phyloP scores from a whole-genome alignment of 2,888 invertebrate species.

The Acleris sparsana region DNA sequence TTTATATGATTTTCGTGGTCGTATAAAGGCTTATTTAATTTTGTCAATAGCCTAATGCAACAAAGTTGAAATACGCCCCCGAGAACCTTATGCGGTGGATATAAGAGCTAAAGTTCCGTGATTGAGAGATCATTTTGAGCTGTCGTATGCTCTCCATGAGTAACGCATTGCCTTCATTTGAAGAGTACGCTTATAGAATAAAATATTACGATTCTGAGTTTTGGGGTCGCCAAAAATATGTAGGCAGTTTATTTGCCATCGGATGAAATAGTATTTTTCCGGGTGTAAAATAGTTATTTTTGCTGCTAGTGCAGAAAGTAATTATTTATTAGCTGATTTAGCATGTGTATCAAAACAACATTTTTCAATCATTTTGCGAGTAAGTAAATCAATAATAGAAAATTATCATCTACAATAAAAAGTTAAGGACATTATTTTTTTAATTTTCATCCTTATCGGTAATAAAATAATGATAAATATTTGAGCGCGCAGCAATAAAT shows the following conservation, averaged over 20 bases:
- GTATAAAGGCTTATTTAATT: constrained; percentile 41
- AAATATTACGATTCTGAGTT: constrained; percentile 18
- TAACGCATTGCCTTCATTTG: constrained; percentile 46
- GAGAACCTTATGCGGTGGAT: neutral
- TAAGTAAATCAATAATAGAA: too few relatives aligned
- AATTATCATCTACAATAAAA: too few relatives aligned
- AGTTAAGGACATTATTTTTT: too few relatives aligned
- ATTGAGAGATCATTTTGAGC: neutral
- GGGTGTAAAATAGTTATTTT: too few relatives aligned
- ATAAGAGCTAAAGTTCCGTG: constrained; percentile 10
- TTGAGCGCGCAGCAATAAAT: too few relatives aligned
- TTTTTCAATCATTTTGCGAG: too few relatives aligned
- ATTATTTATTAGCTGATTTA: neutral
- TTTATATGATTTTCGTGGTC: constrained; percentile 45
- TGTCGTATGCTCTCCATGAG: constrained; percentile 28
- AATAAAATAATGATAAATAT: too few relatives aligned
- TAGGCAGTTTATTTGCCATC: neutral
- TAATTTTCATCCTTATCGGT: too few relatives aligned
- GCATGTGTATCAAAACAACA: neutral
- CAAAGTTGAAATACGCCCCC: neutral
- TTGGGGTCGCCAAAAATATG: constrained; percentile 39
- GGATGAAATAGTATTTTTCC: neutral
- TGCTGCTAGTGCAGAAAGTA: too few relatives aligned
- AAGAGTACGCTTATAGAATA: constrained; percentile 51
- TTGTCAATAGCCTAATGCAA: constrained; percentile 17